These are phyloP conservation scores for Chaenodraco wilsoni DNA, from an alignment of 2,797 vertebrate species.

Conservation along the genomic window DNA sequence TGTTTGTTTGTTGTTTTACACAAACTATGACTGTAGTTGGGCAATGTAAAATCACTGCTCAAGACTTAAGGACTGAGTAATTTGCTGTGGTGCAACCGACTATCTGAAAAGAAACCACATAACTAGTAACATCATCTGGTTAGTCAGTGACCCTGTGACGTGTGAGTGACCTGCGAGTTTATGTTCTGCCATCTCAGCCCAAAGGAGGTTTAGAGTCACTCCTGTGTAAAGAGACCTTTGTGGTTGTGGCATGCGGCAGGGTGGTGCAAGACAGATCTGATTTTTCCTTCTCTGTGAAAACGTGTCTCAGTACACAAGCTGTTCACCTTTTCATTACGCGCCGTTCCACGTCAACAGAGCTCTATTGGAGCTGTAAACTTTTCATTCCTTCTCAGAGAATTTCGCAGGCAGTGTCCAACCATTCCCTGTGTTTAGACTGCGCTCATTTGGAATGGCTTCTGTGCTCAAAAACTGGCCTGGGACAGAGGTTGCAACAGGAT, in stretches of 20 bases:
- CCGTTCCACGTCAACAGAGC: conserved; percentile 66
- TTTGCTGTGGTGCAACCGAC: conserved; percentile 24
- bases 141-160: conserved; percentile 64
- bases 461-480: conserved; percentile 22
- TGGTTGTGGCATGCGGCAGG: conserved; percentile 76
- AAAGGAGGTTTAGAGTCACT: conserved; percentile 52
- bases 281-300: conserved; percentile 61
- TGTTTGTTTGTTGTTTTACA: neutral
- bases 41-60: conserved; percentile 3
- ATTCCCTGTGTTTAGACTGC: conserved; percentile 67
- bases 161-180: conserved; percentile 63
- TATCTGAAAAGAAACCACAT: conserved; percentile 26
- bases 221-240: conserved; percentile 73
- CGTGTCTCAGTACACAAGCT: conserved; percentile 41
- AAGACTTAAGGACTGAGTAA: neutral
- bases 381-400: conserved; percentile 67
- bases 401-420: conserved; percentile 68
- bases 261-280: conserved; percentile 66
- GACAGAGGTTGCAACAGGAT: conserved; percentile 59
- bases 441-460: conserved; percentile 50
- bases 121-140: conserved; percentile 49
- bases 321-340: conserved; percentile 66
- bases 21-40: conserved; percentile 7
- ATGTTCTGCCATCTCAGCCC: conserved; percentile 53
- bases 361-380: conserved; percentile 61